phyloP scores from a whole-genome alignment of 2,797 vertebrate genomes.

The Coracias cyanogaster region DNA sequence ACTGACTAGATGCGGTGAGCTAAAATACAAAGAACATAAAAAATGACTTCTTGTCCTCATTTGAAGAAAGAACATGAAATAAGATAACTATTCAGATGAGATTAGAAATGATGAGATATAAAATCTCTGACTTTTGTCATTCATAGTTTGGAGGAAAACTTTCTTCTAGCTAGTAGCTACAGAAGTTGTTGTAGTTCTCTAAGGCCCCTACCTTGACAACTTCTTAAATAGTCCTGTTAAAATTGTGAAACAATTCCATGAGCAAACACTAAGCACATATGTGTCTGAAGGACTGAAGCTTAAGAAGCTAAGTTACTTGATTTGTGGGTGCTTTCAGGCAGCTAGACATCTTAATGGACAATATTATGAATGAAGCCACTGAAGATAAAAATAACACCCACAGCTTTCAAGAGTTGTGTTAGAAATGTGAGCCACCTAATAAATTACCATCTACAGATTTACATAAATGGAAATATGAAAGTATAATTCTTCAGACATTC shows the following conservation, averaged over 20 bases:
- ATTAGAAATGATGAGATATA: background rate
- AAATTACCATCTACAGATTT: conserved; percentile 30
- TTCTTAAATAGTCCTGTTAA: background rate
- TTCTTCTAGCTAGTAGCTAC: background rate
- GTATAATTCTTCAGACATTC: conserved; percentile 35
- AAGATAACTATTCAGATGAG: background rate
- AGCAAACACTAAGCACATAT: fast-evolving
- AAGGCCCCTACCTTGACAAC: background rate
- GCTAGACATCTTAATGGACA: conserved; percentile 32
- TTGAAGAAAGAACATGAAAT: background rate
- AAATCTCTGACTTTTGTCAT: background rate
- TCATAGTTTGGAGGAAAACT: background rate
- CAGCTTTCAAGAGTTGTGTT: background rate
- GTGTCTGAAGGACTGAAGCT: background rate
- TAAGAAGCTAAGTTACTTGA: background rate
- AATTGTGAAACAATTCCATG: background rate
- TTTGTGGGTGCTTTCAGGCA: conserved; percentile 3
- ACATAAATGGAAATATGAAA: conserved; percentile 50
- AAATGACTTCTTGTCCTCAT: background rate
- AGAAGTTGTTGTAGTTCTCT: background rate
- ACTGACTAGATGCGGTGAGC: background rate
- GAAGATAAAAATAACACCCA: conserved; percentile 38
- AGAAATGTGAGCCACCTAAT: conserved; percentile 3
- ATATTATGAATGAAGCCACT: background rate
- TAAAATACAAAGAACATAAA: background rate